These are phyloP conservation scores for Sebastes vulpes DNA, from an alignment of 2,797 vertebrate species.

Conservation along the genomic window DNA sequence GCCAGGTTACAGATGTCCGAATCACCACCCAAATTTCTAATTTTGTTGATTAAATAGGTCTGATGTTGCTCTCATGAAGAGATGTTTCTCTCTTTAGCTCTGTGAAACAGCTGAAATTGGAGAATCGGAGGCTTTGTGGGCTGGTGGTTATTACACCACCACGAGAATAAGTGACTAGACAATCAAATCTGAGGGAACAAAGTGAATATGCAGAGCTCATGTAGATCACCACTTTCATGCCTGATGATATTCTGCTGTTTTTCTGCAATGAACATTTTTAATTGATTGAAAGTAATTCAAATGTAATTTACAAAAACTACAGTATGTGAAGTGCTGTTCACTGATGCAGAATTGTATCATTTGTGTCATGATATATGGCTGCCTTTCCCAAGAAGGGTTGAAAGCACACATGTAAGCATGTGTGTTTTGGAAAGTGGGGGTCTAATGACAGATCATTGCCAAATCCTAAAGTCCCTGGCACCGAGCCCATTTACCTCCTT, in stretches of 20 bases:
- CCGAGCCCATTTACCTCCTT: slow-evolving; percentile 32
- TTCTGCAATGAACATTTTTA: neutral
- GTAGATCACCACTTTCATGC: neutral
- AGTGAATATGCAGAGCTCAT: neutral
- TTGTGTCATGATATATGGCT: neutral
- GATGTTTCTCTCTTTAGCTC: neutral
- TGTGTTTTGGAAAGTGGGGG: neutral
- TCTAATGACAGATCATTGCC: slow-evolving; percentile 32
- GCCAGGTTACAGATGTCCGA: neutral
- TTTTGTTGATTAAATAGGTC: neutral
- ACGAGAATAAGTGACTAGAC: neutral
- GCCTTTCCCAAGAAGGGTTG: neutral
- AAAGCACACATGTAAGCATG: neutral
- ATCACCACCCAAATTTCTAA: neutral
- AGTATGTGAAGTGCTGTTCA: neutral
- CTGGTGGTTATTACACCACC: neutral
- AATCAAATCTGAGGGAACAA: slow-evolving; percentile 11
- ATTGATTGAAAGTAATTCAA: slow-evolving; percentile 2
- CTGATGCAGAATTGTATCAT: neutral
- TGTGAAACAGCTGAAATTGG: neutral
- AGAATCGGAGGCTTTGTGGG: neutral
- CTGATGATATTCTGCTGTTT: neutral
- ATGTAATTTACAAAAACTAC: neutral
- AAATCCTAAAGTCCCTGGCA: slow-evolving; percentile 38
- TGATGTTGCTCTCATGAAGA: neutral